A percentile compares a stretch with the other conserved stretches of the same genome.
Conservation (phyloP, 2,797 vertebrate genomes). For the Poeciliopsis infans region DNA sequence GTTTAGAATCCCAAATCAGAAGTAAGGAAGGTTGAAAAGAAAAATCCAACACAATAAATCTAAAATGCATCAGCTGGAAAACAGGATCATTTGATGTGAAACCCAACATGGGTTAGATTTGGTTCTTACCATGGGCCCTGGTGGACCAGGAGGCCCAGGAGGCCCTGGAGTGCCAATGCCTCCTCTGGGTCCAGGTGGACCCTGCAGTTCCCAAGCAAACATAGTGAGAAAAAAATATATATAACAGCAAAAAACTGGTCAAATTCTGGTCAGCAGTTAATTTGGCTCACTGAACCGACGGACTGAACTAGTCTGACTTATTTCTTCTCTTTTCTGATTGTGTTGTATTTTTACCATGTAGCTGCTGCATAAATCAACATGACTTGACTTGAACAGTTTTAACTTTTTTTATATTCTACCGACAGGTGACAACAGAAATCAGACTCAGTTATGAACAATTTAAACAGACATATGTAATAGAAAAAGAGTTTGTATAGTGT, state of each 20-base stretch:
- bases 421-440: not conserved
- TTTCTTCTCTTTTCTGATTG: not conserved
- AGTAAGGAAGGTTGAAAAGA: not conserved
- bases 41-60: not conserved
- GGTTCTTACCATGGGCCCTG: constrained; percentile 75
- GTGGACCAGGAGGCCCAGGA: constrained; percentile 77
- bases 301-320: not conserved
- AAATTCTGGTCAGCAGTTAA: not conserved
- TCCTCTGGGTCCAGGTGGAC: constrained; percentile 77
- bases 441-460: not conserved
- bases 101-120: not conserved
- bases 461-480: too few relatives aligned
- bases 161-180: constrained; percentile 62
- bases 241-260: not conserved
- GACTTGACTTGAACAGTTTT: not conserved
- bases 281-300: not conserved
- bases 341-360: not conserved
- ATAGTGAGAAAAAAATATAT: not conserved
- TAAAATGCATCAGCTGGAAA: not conserved
- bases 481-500: not conserved
- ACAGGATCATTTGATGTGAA: not conserved
- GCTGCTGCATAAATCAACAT: not conserved
- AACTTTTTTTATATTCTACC: not conserved
- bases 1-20: not conserved
- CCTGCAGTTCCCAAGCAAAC: constrained; percentile 54